These are phyloP conservation scores for Sphaerodactylus townsendi DNA, from an alignment of 2,113 vertebrate species.

Conservation along the genomic window DNA sequence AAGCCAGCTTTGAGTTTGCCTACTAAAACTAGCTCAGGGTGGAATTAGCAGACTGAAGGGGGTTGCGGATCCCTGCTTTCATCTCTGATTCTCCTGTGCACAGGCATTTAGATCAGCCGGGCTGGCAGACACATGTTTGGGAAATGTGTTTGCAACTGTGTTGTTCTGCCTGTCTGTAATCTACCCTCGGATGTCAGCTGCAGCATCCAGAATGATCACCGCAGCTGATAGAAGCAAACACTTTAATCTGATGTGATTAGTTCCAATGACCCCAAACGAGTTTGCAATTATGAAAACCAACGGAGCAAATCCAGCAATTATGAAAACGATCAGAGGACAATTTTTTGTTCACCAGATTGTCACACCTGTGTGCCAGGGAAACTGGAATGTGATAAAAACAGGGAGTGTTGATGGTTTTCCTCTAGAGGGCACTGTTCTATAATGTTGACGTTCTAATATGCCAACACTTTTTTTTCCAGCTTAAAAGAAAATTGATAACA, in stretches of 20 bases:
- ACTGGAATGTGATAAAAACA: not conserved
- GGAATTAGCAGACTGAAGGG: not conserved
- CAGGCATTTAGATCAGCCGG: not conserved
- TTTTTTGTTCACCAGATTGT: not conserved
- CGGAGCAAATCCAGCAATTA: not conserved
- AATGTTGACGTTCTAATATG: constrained; percentile 12
- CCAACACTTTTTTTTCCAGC: too few relatives aligned
- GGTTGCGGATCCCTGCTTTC: not conserved
- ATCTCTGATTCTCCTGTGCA: not conserved
- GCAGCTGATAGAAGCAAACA: not conserved
- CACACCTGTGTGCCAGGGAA: too few relatives aligned
- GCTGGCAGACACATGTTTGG: not conserved
- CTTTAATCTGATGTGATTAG: not conserved
- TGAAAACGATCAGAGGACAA: not conserved
- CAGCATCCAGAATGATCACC: not conserved
- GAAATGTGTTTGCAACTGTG: not conserved
- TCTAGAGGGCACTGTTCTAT: constrained; percentile 59
- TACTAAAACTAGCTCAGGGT: not conserved
- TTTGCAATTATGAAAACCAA: too few relatives aligned
- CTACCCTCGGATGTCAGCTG: not conserved
- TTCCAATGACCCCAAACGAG: not conserved
- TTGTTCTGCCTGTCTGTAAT: not conserved
- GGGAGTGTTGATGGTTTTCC: constrained; percentile 24
- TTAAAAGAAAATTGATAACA: too few relatives aligned
- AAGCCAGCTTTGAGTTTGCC: not conserved